Evolutionary conservation across 2,113 vertebrate genomes (phyloP), one percentile per base, ranked within the genome.

Genomic region (Aix galericulata): DNA sequence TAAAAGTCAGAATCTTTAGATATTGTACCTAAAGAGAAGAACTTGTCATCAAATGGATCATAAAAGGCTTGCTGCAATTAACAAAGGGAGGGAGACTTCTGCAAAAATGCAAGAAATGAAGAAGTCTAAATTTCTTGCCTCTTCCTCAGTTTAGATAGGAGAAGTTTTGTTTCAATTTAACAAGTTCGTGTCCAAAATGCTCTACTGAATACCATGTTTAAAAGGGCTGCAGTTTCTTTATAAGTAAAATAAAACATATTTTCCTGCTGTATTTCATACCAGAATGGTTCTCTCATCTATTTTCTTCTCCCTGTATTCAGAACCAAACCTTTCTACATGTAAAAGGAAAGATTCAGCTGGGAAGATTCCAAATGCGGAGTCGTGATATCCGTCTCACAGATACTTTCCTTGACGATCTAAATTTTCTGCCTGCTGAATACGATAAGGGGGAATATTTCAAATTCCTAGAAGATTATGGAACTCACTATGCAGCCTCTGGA

Each of bases 391-490:
- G 84, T 63, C 88, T 99, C 46, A 97, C 97, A 5, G 91, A 97
- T 11, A 96, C 84, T 7, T 99, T 99, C 89, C 34, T 99, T 60
- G 84, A 96, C 17, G 98, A 98, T 25, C n/a, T 99, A 77, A 97
- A 96, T n/a, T 58, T 73, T 88, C 96, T 99, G 71, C 99, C 99
- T 60, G 5, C 91, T 58, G n/a, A 94, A 59, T 99, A 99, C 42
- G 98, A 98, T 68, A 99, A 98, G 81, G 98, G 98, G 6, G 97
- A 98, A 92, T 99, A 99, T 96, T 99, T 99, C 94, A 97, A 97
- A 85, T 99, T 99, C 97, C 85, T 99, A 77, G 99, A 99, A 97
- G 98, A 98, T 64, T 99, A 99, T 48, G 99, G 99, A 87, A 99
- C 99, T 25, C 99, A 99, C 95, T 99, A 99, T 92, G 98, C 98